Conservation (phyloP, 2,113 vertebrate genomes). For the Amblyornis subalaris region DNA sequence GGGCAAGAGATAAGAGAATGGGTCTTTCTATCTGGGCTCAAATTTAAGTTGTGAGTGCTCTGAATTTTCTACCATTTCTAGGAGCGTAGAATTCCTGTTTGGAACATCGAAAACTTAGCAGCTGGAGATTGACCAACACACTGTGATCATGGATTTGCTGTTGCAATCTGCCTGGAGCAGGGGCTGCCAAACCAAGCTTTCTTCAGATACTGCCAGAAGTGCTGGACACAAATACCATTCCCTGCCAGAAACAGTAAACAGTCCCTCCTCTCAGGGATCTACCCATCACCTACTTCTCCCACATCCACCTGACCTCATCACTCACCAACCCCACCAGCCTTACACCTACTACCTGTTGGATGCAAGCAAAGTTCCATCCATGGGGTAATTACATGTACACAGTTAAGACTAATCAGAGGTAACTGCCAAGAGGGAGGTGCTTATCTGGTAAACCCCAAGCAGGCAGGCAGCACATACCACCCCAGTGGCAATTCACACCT, state of each 20-base stretch:
- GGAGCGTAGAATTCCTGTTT: background rate
- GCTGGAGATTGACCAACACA: fast-evolving
- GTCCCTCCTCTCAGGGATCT: background rate
- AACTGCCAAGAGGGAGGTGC: background rate
- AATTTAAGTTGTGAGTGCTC: fast-evolving
- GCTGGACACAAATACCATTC: background rate
- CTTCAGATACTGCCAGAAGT: background rate
- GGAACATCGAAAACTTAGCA: background rate
- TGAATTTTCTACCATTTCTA: background rate
- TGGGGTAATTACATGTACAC: background rate
- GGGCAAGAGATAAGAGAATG: background rate
- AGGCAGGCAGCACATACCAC: background rate
- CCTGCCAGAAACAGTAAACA: fast-evolving
- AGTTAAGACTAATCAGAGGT: background rate
- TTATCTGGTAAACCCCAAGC: background rate
- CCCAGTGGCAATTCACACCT: background rate
- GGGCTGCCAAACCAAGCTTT: background rate
- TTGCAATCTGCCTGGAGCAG: background rate
- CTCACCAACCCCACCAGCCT: background rate
- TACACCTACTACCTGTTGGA: background rate
- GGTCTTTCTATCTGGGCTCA: background rate
- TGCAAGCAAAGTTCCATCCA: background rate
- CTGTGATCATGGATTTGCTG: background rate
- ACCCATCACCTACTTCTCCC: background rate
- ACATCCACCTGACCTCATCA: background rate